A percentile compares a stretch with the other conserved stretches of the same genome.
Conservation (phyloP, 1,140 invertebrate genomes). For the Lepidostoma basale region DNA sequence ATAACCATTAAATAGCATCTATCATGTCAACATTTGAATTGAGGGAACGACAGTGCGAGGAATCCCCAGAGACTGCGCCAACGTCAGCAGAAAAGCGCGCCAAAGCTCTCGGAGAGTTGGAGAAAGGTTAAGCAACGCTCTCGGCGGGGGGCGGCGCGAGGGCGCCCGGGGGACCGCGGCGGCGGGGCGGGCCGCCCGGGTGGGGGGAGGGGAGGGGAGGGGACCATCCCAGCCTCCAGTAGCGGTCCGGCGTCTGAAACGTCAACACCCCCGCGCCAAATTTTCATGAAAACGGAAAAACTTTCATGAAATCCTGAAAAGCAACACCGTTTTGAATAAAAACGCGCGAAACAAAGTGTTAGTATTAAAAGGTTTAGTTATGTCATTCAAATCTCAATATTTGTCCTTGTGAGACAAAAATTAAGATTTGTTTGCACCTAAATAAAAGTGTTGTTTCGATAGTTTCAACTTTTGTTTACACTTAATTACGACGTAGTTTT, state of each 20-base stretch:
- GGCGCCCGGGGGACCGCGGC: not conserved
- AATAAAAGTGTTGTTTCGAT: not conserved
- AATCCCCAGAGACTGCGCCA: too few species aligned
- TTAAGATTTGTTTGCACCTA: not conserved
- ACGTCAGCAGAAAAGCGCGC: too few species aligned
- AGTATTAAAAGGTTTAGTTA: not conserved
- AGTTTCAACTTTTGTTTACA: constrained; percentile 7
- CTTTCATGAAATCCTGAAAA: constrained; percentile 2
- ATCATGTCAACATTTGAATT: too few species aligned
- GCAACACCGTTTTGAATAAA: not conserved
- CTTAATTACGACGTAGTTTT: constrained; percentile 6
- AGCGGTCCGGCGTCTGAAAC: constrained; percentile 32
- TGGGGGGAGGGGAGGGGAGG: not conserved
- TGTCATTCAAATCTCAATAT: too few species aligned
- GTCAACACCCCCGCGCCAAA: constrained; percentile 15
- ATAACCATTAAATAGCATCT: too few species aligned
- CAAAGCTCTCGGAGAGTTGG: too few species aligned
- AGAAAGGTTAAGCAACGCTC: too few species aligned
- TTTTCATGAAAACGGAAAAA: constrained; percentile 10
- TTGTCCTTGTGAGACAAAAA: too few species aligned
- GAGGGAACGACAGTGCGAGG: too few species aligned
- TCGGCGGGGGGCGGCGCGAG: not conserved
- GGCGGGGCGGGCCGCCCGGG: not conserved
- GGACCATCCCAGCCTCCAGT: constrained; percentile 38
- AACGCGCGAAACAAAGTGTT: not conserved